Evolutionary conservation across 2,113 vertebrate genomes (phyloP), one percentile per base, ranked within the genome.

Genomic region (Perognathus longimembris): DNA sequence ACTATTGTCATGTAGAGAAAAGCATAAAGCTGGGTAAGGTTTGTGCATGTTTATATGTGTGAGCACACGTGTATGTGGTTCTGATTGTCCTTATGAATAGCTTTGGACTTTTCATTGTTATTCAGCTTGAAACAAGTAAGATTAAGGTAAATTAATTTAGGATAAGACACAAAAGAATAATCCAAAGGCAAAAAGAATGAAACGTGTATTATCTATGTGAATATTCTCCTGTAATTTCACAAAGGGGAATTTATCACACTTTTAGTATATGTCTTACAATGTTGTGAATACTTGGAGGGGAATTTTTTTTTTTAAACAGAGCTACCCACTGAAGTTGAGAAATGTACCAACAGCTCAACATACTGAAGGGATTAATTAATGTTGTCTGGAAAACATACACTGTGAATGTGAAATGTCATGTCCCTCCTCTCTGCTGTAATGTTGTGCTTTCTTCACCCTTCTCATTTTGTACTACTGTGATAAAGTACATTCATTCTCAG

Each of bases 401-500:
- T 80, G 61, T 67, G 50, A 90, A 85, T 83, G 50, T 30, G 80
- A 69, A 89, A 92, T 32, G 22, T 22, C 63, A n/a, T 59, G 36
- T 78, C 70, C 69, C 32, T 89, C 34, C 59, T 59, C 54, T 90
- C 54, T 63, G 34, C 24, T 75, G 45, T 93, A 94, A 89, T 92
- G 89, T 94, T 87, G 30, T 66, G 84, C 17, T 85, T 79, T 76
- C 61, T 85, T 88, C 83, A 42, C 64, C 69, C 59, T 50, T 83
- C 87, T 81, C 1, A 79, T 87, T 81, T 2, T 38, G 94, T 1
- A 45, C 92, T 63, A 84, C 92, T 96, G 91, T 96, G 95, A 95
- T 83, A n/a, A 80, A 96, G 83, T 96, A 84, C 97, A 82, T 90
- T 98, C 95, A 64, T 90, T 94, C 96, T 97, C 96, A 97, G 78